Conservation (phyloP, 2,113 vertebrate genomes). For the Pungitius pungitius region DNA sequence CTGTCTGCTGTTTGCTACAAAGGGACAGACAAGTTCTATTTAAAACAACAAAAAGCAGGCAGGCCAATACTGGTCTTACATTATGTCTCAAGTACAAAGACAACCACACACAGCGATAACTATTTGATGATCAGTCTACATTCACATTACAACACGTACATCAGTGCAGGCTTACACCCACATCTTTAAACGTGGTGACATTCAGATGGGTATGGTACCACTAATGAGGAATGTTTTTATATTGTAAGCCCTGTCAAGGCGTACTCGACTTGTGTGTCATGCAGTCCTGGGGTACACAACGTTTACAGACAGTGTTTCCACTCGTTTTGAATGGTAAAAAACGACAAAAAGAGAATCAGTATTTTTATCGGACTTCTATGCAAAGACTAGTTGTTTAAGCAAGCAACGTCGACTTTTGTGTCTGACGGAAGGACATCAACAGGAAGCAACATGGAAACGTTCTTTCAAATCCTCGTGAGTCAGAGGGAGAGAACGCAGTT, state of each 20-base stretch:
- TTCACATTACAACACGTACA: too few species aligned
- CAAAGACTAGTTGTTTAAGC: background rate
- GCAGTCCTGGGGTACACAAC: background rate
- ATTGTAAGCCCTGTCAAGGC: too few species aligned
- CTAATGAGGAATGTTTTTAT: background rate
- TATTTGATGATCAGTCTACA: too few species aligned
- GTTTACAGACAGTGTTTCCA: too few species aligned
- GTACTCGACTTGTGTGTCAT: background rate
- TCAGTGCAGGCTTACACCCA: background rate
- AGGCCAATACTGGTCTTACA: background rate
- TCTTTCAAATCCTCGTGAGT: constrained; percentile 39
- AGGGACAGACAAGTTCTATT: background rate
- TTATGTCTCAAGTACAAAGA: background rate
- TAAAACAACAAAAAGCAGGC: background rate
- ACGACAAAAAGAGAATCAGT: too few species aligned
- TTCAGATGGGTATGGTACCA: background rate
- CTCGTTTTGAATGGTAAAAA: too few species aligned
- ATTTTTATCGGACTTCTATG: too few species aligned
- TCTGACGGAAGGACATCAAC: constrained; percentile 10
- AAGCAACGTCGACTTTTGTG: background rate
- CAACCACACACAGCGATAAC: background rate
- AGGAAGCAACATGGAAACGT: background rate
- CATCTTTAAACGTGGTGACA: background rate
- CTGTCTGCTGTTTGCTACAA: too few species aligned
- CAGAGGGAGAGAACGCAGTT: constrained; percentile 26